These are phyloP conservation scores for Cettia cetti DNA, from an alignment of 2,113 vertebrate species.

Conservation along the genomic window DNA sequence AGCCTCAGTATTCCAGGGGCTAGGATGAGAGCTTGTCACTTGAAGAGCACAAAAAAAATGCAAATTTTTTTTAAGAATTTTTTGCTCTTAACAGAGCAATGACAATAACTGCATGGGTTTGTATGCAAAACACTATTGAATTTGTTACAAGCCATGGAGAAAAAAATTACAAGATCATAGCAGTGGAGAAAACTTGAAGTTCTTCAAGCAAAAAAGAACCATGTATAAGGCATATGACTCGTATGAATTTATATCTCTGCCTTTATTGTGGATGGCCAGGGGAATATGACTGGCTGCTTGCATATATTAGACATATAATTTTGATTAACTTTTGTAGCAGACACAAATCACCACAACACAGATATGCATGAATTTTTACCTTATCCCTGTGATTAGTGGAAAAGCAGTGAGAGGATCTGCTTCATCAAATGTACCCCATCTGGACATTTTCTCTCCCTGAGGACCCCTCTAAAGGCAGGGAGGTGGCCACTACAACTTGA, in stretches of 20 bases:
- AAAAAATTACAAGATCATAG: neutral
- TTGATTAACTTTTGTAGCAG: neutral
- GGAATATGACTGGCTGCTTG: neutral
- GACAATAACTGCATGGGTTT: neutral
- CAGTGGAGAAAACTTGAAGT: neutral
- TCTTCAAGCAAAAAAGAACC: neutral
- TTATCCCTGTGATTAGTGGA: neutral
- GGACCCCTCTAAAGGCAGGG: neutral
- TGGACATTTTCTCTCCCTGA: neutral
- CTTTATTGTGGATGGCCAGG: neutral
- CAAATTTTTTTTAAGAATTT: rapidly evolving
- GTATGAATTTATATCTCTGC: neutral
- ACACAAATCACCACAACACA: neutral
- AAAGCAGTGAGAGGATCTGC: neutral
- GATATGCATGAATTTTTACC: neutral
- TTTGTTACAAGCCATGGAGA: neutral
- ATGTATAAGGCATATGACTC: neutral
- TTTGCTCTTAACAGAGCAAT: neutral
- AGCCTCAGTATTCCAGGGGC: rapidly evolving
- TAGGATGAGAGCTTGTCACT: neutral
- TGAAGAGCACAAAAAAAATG: neutral
- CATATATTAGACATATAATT: neutral
- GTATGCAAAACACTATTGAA: rapidly evolving
- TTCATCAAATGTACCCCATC: neutral
- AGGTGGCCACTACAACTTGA: neutral